Conservation (phyloP, 2,113 vertebrate species). For the Ctenomys sociabilis region DNA sequence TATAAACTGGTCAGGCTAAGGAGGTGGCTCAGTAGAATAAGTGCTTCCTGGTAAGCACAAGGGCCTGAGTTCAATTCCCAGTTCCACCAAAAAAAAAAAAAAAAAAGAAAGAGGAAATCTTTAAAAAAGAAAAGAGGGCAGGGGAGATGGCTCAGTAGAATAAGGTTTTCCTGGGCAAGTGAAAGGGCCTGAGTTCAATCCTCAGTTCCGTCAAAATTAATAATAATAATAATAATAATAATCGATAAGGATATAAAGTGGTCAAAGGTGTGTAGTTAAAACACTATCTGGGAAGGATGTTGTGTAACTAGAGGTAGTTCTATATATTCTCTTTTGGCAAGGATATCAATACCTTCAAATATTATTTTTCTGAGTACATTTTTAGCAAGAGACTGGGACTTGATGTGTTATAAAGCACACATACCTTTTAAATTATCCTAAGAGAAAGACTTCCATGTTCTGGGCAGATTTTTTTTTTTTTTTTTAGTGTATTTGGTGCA, state of each 20-base stretch:
- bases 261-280: not conserved
- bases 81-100: too few species aligned
- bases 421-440: not conserved
- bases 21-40: too few species aligned
- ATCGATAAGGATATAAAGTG: conserved; percentile 35
- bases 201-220: too few species aligned
- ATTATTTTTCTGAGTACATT: conserved; percentile 4
- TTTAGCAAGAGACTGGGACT: not conserved
- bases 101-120: too few species aligned
- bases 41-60: too few species aligned
- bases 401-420: not conserved
- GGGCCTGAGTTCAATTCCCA: too few species aligned
- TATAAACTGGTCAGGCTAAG: conserved; percentile 14
- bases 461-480: not conserved
- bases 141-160: too few species aligned
- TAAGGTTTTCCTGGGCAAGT: too few species aligned
- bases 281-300: not conserved
- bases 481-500: too few species aligned
- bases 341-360: not conserved
- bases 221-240: too few species aligned
- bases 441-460: not conserved
- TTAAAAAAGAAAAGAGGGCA: too few species aligned
- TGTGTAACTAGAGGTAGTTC: not conserved
- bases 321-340: not conserved
- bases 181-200: too few species aligned